phyloP scores from a whole-genome alignment of 30 jellyfish, hydroid and myxozoan genomes.

The Hydractinia symbiolongicarpus region DNA sequence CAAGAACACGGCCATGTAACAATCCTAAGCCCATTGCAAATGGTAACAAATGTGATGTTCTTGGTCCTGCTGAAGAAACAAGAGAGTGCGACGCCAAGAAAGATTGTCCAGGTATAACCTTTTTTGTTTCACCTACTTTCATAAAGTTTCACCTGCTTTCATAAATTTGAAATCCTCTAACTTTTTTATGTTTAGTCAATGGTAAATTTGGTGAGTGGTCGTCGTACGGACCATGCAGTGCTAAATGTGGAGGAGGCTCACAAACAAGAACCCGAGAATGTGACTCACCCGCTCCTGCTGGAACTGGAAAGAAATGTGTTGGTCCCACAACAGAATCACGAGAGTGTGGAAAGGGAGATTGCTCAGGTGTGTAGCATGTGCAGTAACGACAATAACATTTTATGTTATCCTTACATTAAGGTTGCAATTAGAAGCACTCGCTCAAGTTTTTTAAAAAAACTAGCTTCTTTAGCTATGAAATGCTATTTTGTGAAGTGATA shows the following conservation, averaged over 20 bases:
- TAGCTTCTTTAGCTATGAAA: too few species aligned
- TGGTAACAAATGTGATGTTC: conserved; percentile 17
- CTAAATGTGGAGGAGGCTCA: conserved; percentile 15
- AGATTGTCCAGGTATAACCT: neutral
- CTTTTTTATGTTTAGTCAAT: neutral
- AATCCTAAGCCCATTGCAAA: conserved; percentile 15
- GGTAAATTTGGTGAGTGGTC: conserved; percentile 26
- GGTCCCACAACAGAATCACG: conserved; percentile 10
- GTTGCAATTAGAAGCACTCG: too few species aligned
- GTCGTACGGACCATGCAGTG: neutral
- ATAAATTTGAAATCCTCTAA: too few species aligned
- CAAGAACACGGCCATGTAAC: conserved; percentile 15
- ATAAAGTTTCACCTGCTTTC: neutral
- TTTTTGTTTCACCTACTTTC: too few species aligned
- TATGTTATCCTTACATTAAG: too few species aligned
- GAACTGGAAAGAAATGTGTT: conserved; percentile 19
- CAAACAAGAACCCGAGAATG: conserved; percentile 11
- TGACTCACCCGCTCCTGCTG: conserved; percentile 20
- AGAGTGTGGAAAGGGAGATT: conserved; percentile 10
- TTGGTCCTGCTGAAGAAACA: conserved; percentile 26
- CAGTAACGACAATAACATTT: too few species aligned
- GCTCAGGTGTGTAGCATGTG: neutral
- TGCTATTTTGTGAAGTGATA: too few species aligned
- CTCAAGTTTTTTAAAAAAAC: too few species aligned
- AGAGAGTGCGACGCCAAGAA: conserved; percentile 4